Percentiles rank a stretch among this genome's conserved stretches.
Conservation (phyloP, 2,888 invertebrate species). For the Meteorus cinctellus region DNA sequence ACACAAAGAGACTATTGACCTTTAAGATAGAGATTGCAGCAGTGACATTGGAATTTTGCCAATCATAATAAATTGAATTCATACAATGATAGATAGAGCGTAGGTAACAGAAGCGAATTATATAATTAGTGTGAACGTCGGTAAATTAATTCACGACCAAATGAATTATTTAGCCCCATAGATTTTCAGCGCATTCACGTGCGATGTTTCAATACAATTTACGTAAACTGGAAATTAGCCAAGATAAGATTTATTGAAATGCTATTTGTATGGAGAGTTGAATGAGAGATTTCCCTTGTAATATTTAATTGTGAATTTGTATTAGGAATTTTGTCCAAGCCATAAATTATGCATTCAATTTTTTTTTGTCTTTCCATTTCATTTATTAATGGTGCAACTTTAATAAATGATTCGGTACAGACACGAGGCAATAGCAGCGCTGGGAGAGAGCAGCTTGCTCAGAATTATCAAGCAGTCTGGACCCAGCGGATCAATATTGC, state of each 20-base stretch:
- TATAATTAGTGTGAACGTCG: background rate
- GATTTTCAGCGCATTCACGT: background rate
- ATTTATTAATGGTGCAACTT: background rate
- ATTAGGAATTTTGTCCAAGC: background rate
- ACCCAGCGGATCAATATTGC: slow-evolving; percentile 59
- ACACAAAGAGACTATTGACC: slow-evolving; percentile 48
- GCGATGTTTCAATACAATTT: background rate
- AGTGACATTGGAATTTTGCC: slow-evolving; percentile 46
- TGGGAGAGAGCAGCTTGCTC: slow-evolving; percentile 26
- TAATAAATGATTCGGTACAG: background rate
- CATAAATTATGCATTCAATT: background rate
- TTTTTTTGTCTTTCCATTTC: background rate
- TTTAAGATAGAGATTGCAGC: slow-evolving; percentile 47
- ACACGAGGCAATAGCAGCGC: slow-evolving; percentile 3
- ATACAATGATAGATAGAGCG: background rate
- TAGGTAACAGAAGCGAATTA: background rate
- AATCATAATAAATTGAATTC: slow-evolving; percentile 18
- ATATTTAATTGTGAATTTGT: background rate
- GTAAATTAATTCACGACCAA: background rate
- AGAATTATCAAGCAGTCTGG: slow-evolving; percentile 51
- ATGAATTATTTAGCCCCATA: background rate
- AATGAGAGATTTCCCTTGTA: background rate
- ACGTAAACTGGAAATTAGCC: background rate
- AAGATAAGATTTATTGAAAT: too few species aligned
- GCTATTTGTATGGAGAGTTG: background rate